Percentiles rank a stretch among this genome's conserved stretches.
Conservation (phyloP, 2,113 vertebrate genomes). For the Pygoscelis antarcticus region DNA sequence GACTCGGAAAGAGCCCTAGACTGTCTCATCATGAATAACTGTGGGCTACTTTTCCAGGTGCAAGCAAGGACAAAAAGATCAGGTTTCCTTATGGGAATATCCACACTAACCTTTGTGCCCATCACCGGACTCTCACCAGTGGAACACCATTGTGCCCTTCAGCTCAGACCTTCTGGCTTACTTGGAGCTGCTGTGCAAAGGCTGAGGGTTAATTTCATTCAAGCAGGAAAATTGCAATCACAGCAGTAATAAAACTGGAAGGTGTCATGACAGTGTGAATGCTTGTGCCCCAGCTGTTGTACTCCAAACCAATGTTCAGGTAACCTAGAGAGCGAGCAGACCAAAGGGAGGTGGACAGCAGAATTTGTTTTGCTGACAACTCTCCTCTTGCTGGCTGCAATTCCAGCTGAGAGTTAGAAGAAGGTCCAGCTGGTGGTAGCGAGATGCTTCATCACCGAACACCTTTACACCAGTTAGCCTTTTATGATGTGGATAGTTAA, state of each 20-base stretch:
- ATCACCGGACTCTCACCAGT: neutral
- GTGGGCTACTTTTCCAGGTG: neutral
- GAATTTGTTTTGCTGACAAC: neutral
- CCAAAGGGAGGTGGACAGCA: neutral
- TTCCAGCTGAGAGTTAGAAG: neutral
- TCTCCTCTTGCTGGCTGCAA: neutral
- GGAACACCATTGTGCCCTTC: neutral
- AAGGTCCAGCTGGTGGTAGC: neutral
- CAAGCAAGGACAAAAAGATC: neutral
- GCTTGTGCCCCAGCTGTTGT: neutral
- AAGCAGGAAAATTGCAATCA: neutral
- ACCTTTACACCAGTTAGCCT: neutral
- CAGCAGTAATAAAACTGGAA: neutral
- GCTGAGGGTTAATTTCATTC: neutral
- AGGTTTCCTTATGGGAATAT: neutral
- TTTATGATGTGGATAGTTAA: neutral
- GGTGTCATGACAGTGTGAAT: neutral
- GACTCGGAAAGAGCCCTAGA: neutral
- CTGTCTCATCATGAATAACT: neutral
- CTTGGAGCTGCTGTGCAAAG: neutral
- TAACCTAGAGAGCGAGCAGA: neutral
- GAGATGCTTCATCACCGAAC: neutral
- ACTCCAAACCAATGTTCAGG: fast-evolving
- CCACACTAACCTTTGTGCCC: neutral
- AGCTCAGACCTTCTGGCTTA: neutral